Base-by-base conservation (phyloP, 2,888 invertebrate genomes). In the Cinara cedri region DNA sequence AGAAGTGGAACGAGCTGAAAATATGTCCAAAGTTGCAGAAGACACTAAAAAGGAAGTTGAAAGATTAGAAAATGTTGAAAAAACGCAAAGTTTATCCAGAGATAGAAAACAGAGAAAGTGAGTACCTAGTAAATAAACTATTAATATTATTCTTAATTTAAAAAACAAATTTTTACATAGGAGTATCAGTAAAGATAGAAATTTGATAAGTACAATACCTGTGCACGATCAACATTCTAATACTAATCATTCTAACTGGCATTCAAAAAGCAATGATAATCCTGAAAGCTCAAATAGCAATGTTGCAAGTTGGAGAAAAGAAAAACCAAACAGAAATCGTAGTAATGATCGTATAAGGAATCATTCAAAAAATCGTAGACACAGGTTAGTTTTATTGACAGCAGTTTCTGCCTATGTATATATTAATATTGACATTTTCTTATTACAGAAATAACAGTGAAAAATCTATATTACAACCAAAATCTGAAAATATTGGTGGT, bases 1-100 rank as follows among this genome's bases (percentile, higher is more conserved):
- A 84, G 90, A 90, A 84, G 89, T 90, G 21, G 89, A 90, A 84
- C 83, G 87, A 80, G 86, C 86, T 82, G 78, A 78, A 70, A 78
- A 78, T 62, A 49, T 78, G 78, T 70, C 62, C 3, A 78, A 78
- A 70, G 70, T 70, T 21, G 70, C 78, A 42, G 78, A 78, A 78
- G 78, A 78, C 49, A 62, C 42, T 19, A 78, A 70, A 42, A 78
- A 70, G n/a, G 78, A 78, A 60, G n/a, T 60, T 9, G 51, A 70
- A 0, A 60, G 42, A 57, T 68, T 70, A 78, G 70, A 78, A 42
- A 68, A 4, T 3, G 13, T 62, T 60, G 78, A 78, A 24, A 78
- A 70, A 42, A 60, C 1, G 24, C 44, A n/a, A 51, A 75, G 1
- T 78, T 16, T 26, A 49, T 6, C 55, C 9, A 78, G 21, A n/a